Evolutionary conservation across 2,888 invertebrate genomes (phyloP).

Genomic region (Cataglyphis rosenhaueri): DNA sequence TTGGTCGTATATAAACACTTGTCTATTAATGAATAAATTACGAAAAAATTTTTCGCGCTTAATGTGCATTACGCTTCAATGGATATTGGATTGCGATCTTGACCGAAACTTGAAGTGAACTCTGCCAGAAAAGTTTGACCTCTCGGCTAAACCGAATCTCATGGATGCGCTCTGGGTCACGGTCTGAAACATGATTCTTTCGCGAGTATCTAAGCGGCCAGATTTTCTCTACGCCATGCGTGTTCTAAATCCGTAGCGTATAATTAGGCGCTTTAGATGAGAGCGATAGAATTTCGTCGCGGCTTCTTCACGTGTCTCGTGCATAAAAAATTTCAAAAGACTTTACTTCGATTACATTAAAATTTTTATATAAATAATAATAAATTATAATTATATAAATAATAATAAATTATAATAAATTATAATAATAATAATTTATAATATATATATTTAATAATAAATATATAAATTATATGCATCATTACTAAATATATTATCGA

Average conservation of each 20-base stretch:
- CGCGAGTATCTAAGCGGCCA: slow-evolving; percentile 36
- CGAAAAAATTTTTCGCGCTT: background rate
- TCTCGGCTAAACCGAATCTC: slow-evolving; percentile 49
- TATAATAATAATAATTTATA: no score
- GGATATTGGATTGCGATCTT: background rate
- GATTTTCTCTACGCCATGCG: slow-evolving; percentile 8
- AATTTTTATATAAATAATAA: background rate
- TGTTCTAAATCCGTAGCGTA: slow-evolving; percentile 58
- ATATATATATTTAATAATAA: no score
- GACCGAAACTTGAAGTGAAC: background rate
- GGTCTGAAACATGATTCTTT: slow-evolving; percentile 51
- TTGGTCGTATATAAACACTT: no score
- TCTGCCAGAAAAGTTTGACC: slow-evolving; percentile 7
- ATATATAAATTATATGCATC: background rate
- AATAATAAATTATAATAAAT: no score
- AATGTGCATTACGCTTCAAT: background rate
- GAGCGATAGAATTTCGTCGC: background rate
- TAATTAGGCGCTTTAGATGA: slow-evolving; percentile 51
- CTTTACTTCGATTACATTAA: slow-evolving; percentile 22
- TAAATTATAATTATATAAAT: no score
- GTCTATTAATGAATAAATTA: background rate
- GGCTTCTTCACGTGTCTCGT: slow-evolving; percentile 14
- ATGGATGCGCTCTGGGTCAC: slow-evolving; percentile 50
- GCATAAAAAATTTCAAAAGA: slow-evolving; percentile 20
- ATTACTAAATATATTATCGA: background rate